These are phyloP conservation scores for Cynopterus sphinx DNA, from an alignment of 2,797 vertebrate species.

Conservation along the genomic window DNA sequence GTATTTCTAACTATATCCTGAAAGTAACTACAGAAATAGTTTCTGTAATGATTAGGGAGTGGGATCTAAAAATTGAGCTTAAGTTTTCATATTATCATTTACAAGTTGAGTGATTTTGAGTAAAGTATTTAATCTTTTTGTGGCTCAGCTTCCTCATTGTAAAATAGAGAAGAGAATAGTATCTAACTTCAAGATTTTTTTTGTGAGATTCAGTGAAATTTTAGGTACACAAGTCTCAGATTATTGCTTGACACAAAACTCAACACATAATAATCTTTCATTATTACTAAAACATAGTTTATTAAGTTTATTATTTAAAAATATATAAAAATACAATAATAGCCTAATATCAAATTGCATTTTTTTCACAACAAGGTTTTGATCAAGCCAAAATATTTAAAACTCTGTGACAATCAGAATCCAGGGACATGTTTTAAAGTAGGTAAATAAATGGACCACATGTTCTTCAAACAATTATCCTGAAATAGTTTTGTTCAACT, in stretches of 20 bases:
- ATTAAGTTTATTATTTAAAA: not conserved
- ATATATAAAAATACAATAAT: not conserved
- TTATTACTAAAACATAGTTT: not conserved
- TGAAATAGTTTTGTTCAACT: not conserved
- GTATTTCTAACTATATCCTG: not conserved
- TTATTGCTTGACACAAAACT: not conserved
- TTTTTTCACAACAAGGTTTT: not conserved
- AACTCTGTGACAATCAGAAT: not conserved
- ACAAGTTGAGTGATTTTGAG: not conserved
- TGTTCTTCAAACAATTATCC: not conserved
- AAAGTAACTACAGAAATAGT: not conserved
- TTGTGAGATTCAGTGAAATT: constrained; percentile 3
- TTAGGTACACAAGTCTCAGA: not conserved
- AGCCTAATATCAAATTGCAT: not conserved
- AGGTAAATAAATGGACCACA: not conserved
- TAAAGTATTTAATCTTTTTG: not conserved
- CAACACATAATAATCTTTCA: not conserved
- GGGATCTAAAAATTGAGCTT: not conserved
- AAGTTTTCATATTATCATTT: not conserved
- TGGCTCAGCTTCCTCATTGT: not conserved
- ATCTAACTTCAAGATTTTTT: not conserved
- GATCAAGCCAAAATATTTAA: not conserved
- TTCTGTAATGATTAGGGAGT: not conserved
- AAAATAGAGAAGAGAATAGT: not conserved
- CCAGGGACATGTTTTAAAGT: not conserved